Evolutionary conservation across 2,888 invertebrate genomes (phyloP), one percentile per base, ranked within the genome.

Genomic region (Alentia gelatinosa): DNA sequence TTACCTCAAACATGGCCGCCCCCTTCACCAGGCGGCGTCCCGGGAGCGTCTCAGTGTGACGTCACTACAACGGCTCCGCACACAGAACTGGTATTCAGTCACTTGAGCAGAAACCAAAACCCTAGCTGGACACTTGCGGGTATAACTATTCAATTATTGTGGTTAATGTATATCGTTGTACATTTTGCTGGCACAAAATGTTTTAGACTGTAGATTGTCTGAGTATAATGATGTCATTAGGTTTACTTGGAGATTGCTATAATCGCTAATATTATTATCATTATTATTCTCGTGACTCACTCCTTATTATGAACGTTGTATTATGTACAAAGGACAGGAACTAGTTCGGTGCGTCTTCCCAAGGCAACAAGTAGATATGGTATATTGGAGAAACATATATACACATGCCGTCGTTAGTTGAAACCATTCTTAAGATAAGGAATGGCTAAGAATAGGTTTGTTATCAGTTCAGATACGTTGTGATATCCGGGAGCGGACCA

Each of bases 141-240:
- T 79, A 79, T 79, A 35, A 39, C 3, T 39, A 79, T 79, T 79
- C 23, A 35, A 79, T 79, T 79, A 79, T 79, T 79, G 39, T 79
- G 3, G 12, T 79, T 37, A 79, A 37, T 39, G 39, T 79, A 74
- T 19, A 79, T 15, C 39, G 79, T 79, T 86, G 86, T 86, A 86
- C 86, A 86, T 86, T 86, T 86, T 86, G 86, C 86, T 86, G 86
- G 86, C 50, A 86, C 86, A 86, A 86, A 86, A 86, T 86, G 86
- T 86, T 86, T 79, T 79, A 79, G 79, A 79, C 37, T 33, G 39
- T 79, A 35, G 19, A 35, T 9, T 35, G 79, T 79, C 5, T 79
- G 19, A 1, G 3, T 79, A 79, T 12, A 5, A 79, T 35, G 37
- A 79, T 79, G 39, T 1, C 1, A 37, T 15, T 37, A 79, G 4